Conservation (phyloP, 2,113 vertebrate species). For the Spermophilus dauricus region DNA sequence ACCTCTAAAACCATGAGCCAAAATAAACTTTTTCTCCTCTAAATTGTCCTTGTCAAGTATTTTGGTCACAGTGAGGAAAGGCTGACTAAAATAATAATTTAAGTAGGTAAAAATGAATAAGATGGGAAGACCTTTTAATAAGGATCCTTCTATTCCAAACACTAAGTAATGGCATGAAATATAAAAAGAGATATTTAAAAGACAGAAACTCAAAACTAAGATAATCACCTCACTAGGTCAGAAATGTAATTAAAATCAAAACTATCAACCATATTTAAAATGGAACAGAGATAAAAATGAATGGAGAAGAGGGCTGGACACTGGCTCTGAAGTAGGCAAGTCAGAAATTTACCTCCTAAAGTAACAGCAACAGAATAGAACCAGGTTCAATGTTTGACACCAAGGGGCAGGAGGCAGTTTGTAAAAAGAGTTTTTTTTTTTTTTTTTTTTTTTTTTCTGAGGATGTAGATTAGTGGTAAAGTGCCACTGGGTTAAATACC, state of each 20-base stretch:
- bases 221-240: background rate
- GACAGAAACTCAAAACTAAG: background rate
- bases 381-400: background rate
- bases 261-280: background rate
- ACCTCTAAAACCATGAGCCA: too few relatives aligned
- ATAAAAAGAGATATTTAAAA: background rate
- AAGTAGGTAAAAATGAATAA: background rate
- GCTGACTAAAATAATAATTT: too few relatives aligned
- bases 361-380: background rate
- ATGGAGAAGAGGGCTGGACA: background rate
- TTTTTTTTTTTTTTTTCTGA: too few relatives aligned
- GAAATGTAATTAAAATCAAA: constrained; percentile 28
- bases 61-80: too few relatives aligned
- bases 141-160: constrained; percentile 11
- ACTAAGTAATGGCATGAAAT: background rate
- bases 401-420: background rate
- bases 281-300: background rate
- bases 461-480: too few relatives aligned
- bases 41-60: too few relatives aligned
- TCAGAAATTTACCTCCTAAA: background rate
- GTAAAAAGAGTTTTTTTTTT: background rate
- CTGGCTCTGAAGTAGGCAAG: background rate
- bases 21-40: too few relatives aligned
- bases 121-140: background rate
- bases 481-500: too few relatives aligned